A percentile compares a stretch with the other conserved stretches of the same genome.
Evolutionary conservation across 2,797 vertebrate species (phyloP).

Genomic region (Galago senegalensis): DNA sequence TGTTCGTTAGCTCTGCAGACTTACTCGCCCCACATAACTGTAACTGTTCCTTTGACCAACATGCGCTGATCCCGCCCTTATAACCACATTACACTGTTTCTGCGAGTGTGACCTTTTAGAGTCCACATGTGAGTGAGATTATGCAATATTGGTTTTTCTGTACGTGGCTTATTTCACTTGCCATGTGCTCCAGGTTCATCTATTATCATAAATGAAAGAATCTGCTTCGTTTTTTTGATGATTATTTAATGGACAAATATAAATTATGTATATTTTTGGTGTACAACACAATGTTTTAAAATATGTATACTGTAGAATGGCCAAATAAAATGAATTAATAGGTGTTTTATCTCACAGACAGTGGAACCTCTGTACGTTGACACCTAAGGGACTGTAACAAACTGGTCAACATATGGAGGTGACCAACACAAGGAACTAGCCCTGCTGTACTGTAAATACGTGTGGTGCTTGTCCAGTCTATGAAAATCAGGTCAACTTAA

Average conservation of each 20-base stretch:
- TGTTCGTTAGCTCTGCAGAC: background rate
- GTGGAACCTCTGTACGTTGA: too few species aligned
- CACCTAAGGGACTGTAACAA: too few species aligned
- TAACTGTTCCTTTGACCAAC: background rate
- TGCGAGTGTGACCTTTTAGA: background rate
- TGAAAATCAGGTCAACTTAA: too few species aligned
- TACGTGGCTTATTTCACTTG: background rate
- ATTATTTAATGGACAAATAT: background rate
- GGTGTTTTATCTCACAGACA: background rate
- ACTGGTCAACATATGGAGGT: too few species aligned
- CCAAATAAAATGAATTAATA: background rate
- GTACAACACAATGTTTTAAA: background rate
- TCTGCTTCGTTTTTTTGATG: background rate
- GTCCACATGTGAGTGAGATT: background rate
- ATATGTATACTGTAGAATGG: background rate
- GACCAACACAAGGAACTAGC: too few species aligned
- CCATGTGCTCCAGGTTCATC: background rate
- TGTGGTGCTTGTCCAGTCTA: too few species aligned
- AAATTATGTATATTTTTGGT: background rate
- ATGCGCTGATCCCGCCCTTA: background rate
- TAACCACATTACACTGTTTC: background rate
- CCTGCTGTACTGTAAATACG: too few species aligned
- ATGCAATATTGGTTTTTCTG: background rate
- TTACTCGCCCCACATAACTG: background rate
- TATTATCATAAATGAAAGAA: background rate